phyloP scores from a whole-genome alignment of 2,888 invertebrate species.

The Bombylius major region DNA sequence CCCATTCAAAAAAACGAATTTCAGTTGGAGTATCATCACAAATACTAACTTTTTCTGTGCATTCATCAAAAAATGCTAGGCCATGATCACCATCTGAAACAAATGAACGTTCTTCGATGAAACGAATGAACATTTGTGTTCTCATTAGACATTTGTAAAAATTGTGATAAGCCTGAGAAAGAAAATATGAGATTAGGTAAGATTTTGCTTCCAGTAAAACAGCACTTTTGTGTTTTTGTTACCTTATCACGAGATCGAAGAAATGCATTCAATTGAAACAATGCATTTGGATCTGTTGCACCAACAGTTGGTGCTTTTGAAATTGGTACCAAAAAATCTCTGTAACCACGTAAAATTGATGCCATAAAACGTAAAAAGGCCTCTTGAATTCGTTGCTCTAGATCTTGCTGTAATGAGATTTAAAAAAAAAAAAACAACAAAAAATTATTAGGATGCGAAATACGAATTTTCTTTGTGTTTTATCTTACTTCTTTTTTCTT shows the following conservation, averaged over 20 bases:
- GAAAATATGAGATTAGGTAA: background rate
- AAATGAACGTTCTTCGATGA: slow-evolving; percentile 97
- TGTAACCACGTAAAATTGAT: slow-evolving; percentile 79
- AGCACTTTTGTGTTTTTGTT: slow-evolving; percentile 11
- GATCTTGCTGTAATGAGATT: slow-evolving; percentile 46
- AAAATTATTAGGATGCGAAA: background rate
- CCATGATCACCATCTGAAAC: slow-evolving; percentile 96
- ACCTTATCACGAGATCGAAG: slow-evolving; percentile 77
- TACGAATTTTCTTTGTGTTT: too few species aligned
- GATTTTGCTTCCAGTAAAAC: background rate
- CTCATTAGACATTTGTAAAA: slow-evolving; percentile 82
- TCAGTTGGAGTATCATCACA: slow-evolving; percentile 42
- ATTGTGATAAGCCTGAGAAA: slow-evolving; percentile 56
- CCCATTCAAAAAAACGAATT: slow-evolving; percentile 66
- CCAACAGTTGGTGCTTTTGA: slow-evolving; percentile 86
- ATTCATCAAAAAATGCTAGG: slow-evolving; percentile 94
- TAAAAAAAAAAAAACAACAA: background rate
- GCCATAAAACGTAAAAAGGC: slow-evolving; percentile 95
- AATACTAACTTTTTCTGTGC: slow-evolving; percentile 63
- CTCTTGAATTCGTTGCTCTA: slow-evolving; percentile 93
- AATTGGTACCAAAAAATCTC: slow-evolving; percentile 77
- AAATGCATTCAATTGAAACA: slow-evolving; percentile 89
- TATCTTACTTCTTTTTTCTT: slow-evolving; percentile 52
- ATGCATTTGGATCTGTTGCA: slow-evolving; percentile 86
- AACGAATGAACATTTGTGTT: slow-evolving; percentile 95